Percentiles rank a stretch among this genome's conserved stretches.
Evolutionary conservation across 2,113 vertebrate genomes (phyloP).

Genomic region (Felis catus): DNA sequence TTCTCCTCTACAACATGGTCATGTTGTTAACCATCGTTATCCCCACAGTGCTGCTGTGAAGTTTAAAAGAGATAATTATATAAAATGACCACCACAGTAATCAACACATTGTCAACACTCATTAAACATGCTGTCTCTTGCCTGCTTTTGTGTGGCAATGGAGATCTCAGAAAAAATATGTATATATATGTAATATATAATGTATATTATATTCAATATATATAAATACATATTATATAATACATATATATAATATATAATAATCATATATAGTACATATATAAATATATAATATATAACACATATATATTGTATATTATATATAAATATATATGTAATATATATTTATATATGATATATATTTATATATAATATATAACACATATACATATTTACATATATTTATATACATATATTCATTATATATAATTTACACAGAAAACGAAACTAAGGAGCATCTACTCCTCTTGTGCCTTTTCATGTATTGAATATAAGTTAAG

Average conservation of each 20-base stretch:
- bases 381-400: too few relatives aligned
- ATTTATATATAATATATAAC: too few relatives aligned
- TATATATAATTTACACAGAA: not conserved
- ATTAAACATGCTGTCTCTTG: not conserved
- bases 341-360: too few relatives aligned
- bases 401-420: too few relatives aligned
- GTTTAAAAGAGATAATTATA: not conserved
- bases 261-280: too few relatives aligned
- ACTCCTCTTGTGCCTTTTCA: not conserved
- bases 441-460: not conserved
- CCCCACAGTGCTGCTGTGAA: not conserved
- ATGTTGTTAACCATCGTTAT: not conserved
- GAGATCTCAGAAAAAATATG: not conserved
- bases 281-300: too few relatives aligned
- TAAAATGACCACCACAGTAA: slow-evolving; percentile 1
- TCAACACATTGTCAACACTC: not conserved
- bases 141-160: slow-evolving; percentile 38
- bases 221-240: too few relatives aligned
- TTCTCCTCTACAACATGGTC: not conserved
- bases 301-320: too few relatives aligned
- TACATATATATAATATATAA: too few relatives aligned
- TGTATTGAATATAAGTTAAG: not conserved
- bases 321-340: too few relatives aligned
- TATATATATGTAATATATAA: too few relatives aligned
- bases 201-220: too few relatives aligned